Conservation (phyloP, 1,140 invertebrate genomes). For the Streblospio benedicti region DNA sequence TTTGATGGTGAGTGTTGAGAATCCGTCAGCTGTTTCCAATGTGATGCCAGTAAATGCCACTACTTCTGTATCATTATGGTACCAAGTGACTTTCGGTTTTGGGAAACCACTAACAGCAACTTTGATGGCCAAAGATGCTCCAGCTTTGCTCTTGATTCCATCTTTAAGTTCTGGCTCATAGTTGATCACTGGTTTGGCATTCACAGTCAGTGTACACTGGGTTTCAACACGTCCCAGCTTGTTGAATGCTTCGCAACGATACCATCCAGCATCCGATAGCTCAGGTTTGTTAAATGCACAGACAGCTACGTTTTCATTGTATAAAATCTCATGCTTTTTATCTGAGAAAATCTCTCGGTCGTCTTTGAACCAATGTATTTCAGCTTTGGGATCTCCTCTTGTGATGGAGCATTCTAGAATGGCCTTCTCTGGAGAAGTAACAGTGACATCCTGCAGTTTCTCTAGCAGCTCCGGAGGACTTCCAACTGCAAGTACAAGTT, state of each 20-base stretch:
- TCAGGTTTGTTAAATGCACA: conserved; percentile 39
- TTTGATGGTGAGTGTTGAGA: conserved; percentile 36
- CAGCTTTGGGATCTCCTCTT: conserved; percentile 13
- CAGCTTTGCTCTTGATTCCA: conserved; percentile 7
- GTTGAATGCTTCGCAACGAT: conserved; percentile 31
- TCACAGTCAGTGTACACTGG: conserved; percentile 36
- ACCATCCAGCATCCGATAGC: conserved; percentile 37
- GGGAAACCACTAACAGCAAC: conserved; percentile 75
- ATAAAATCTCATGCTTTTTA: conserved; percentile 8
- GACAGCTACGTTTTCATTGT: conserved; percentile 27
- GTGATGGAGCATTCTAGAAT: conserved; percentile 11
- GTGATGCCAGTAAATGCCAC: conserved; percentile 30
- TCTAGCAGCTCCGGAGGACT: conserved; percentile 15
- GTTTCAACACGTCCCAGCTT: conserved; percentile 39
- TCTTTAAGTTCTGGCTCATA: conserved; percentile 52
- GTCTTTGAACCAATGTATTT: conserved; percentile 15
- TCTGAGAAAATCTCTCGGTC: not conserved
- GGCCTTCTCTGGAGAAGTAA: conserved; percentile 13
- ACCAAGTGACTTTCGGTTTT: conserved; percentile 81
- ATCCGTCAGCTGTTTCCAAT: conserved; percentile 34
- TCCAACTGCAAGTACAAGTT: conserved; percentile 13
- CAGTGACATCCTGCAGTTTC: conserved; percentile 11
- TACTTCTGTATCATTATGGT: conserved; percentile 55
- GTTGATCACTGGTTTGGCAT: conserved; percentile 81
- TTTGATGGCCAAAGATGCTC: conserved; percentile 29